A percentile compares a stretch with the other conserved stretches of the same genome.
Evolutionary conservation across 2,888 invertebrate genomes (phyloP).

Genomic region (Plagiodera versicolora): DNA sequence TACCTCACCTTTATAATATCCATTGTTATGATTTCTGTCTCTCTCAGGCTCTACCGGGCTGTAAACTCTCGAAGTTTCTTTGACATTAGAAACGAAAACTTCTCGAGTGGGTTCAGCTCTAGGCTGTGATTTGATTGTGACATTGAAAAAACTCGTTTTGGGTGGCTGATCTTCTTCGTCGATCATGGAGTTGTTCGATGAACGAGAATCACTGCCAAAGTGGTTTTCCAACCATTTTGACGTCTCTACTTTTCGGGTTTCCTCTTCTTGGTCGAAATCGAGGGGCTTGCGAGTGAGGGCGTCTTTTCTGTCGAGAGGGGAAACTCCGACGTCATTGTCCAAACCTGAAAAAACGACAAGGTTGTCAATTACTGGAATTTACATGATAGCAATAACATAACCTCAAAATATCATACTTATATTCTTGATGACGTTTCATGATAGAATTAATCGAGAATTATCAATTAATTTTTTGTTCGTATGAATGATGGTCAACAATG

Average conservation of each 20-base stretch:
- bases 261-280: slow-evolving; percentile 86
- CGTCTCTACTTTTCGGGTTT: slow-evolving; percentile 85
- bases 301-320: slow-evolving; percentile 72
- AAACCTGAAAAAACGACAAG: slow-evolving; percentile 42
- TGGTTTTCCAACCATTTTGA: slow-evolving; percentile 91
- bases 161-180: slow-evolving; percentile 64
- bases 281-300: slow-evolving; percentile 78
- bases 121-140: slow-evolving; percentile 72
- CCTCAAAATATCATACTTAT: no score
- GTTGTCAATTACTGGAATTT: no score
- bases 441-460: no score
- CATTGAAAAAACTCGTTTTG: slow-evolving; percentile 75
- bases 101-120: slow-evolving; percentile 45
- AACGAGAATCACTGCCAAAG: slow-evolving; percentile 83
- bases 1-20: slow-evolving; percentile 43
- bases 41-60: slow-evolving; percentile 55
- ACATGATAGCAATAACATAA: slow-evolving; percentile 3
- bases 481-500: background rate
- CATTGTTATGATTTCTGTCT: slow-evolving; percentile 48
- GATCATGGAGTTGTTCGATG: slow-evolving; percentile 70
- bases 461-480: no score
- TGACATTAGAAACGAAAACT: slow-evolving; percentile 39
- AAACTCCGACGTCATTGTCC: slow-evolving; percentile 39
- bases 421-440: no score
- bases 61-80: slow-evolving; percentile 49